phyloP scores from a whole-genome alignment of 2,888 invertebrate genomes.

The Macrostomum cliftonense region DNA sequence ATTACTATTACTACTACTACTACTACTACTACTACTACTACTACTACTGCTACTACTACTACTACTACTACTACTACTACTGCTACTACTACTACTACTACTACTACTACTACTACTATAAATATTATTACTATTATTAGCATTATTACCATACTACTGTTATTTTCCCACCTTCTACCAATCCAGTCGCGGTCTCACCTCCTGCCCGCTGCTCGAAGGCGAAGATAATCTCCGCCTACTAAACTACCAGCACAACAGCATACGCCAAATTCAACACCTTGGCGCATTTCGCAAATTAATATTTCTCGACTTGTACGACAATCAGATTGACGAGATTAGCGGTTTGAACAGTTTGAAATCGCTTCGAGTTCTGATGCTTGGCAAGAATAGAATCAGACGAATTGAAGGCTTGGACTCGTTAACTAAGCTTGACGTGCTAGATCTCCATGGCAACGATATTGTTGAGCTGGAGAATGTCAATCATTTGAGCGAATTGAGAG shows the following conservation, averaged over 20 bases:
- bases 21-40: not conserved
- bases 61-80: not conserved
- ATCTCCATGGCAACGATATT: constrained; percentile 71
- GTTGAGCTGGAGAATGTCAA: constrained; percentile 50
- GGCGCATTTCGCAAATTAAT: constrained; percentile 55
- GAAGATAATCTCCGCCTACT: constrained; percentile 61
- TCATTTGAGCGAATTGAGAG: constrained; percentile 56
- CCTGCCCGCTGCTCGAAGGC: constrained; percentile 60
- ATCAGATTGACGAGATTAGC: constrained; percentile 68
- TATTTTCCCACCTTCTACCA: no score
- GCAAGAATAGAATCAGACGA: constrained; percentile 50
- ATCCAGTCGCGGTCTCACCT: constrained; percentile 49
- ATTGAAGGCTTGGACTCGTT: constrained; percentile 44
- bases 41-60: not conserved
- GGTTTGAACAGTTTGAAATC: constrained; percentile 57
- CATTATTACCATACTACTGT: not conserved
- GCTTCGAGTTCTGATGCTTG: constrained; percentile 64
- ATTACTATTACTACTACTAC: not conserved
- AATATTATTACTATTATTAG: no score
- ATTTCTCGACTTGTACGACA: constrained; percentile 79
- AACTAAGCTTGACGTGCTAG: constrained; percentile 64
- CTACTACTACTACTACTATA: not conserved
- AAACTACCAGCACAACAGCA: constrained; percentile 75
- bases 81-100: not conserved
- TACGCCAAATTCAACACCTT: constrained; percentile 52